phyloP scores from a whole-genome alignment of 2,797 vertebrate genomes.

The Sebastes cheni region DNA sequence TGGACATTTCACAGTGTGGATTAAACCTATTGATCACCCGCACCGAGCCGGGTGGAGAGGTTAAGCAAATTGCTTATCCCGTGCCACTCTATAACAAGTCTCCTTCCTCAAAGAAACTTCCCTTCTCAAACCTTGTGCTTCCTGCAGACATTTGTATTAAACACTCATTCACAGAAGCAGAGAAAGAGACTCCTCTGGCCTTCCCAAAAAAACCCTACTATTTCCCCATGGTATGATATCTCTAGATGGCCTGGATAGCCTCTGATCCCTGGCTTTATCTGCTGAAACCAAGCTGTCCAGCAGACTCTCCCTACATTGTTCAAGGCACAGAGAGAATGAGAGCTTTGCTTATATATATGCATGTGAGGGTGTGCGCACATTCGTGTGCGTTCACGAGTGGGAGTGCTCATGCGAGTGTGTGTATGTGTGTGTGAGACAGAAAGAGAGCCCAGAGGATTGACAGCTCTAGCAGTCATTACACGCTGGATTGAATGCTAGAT shows the following conservation, averaged over 20 bases:
- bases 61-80: conserved; percentile 53
- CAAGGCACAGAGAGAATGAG: conserved; percentile 7
- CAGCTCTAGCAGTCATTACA: conserved; percentile 99
- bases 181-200: conserved; percentile 60
- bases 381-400: conserved; percentile 7
- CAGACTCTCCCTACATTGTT: neutral
- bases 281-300: conserved; percentile 16
- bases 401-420: conserved; percentile 15
- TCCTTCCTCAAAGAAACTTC: conserved; percentile 27
- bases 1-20: conserved; percentile 41
- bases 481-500: conserved; percentile 99
- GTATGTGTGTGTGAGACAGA: conserved; percentile 69
- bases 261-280: conserved; percentile 31
- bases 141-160: conserved; percentile 73
- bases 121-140: conserved; percentile 15
- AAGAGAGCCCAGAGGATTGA: conserved; percentile 96
- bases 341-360: conserved; percentile 32
- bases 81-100: neutral
- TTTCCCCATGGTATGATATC: neutral
- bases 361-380: conserved; percentile 15
- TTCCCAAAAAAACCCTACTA: neutral
- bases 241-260: conserved; percentile 24
- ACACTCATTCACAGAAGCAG: conserved; percentile 54
- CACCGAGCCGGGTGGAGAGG: conserved; percentile 45
- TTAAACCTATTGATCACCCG: conserved; percentile 73